These are phyloP conservation scores for Leptinotarsa texana DNA, from an alignment of 1,140 invertebrate genomes.

Conservation along the genomic window DNA sequence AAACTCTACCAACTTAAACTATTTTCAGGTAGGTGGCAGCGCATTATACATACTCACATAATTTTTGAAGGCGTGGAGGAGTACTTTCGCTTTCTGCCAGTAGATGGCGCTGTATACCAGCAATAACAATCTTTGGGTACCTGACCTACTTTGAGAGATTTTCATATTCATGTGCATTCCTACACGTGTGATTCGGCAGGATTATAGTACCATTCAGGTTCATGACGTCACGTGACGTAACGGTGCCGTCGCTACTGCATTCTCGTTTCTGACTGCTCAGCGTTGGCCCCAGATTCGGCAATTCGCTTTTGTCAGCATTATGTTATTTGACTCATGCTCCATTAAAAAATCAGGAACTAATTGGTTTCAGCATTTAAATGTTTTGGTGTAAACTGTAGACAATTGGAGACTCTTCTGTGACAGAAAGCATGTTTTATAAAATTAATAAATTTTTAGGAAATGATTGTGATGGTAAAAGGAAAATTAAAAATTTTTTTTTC, in stretches of 20 bases:
- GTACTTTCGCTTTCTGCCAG: too few species aligned
- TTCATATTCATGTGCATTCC: constrained; percentile 51
- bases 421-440: too few species aligned
- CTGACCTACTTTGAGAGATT: constrained; percentile 51
- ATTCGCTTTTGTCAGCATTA: constrained; percentile 15
- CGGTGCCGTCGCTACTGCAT: constrained; percentile 15
- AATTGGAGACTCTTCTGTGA: not conserved
- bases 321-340: not conserved
- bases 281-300: constrained; percentile 8
- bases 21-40: too few species aligned
- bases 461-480: too few species aligned
- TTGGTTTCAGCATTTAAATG: not conserved
- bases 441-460: too few species aligned
- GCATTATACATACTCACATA: too few species aligned
- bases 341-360: not conserved
- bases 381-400: not conserved
- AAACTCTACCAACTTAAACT: too few species aligned
- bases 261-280: not conserved
- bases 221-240: constrained; percentile 51
- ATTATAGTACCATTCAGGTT: constrained; percentile 42
- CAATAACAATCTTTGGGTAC: constrained; percentile 11
- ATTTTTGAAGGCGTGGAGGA: too few species aligned
- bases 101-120: not conserved
- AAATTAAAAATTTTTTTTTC: too few species aligned
- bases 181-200: constrained; percentile 53